Evolutionary conservation across 1,140 invertebrate genomes (phyloP).

Genomic region (Lordiphosa clarofinis): DNA sequence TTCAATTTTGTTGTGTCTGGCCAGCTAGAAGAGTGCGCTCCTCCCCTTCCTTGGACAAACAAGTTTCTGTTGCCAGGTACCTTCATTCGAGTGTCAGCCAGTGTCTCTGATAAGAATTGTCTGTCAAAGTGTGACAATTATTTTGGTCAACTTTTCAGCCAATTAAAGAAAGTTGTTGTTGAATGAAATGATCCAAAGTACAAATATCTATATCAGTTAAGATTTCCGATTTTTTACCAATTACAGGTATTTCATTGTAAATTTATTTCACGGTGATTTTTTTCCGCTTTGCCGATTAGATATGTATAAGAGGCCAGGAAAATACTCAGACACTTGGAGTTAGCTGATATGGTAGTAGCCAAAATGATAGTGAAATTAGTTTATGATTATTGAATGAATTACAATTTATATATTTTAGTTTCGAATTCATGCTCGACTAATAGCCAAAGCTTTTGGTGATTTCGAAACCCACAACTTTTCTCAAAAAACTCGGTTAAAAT

Average conservation of each 20-base stretch:
- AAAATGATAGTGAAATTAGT: too few relatives aligned
- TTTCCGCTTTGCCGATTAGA: conserved; percentile 1
- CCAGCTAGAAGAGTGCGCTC: conserved; percentile 40
- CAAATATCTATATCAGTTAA: conserved; percentile 5
- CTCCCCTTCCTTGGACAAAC: conserved; percentile 7
- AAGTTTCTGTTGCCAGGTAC: conserved; percentile 37
- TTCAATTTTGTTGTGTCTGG: conserved; percentile 25
- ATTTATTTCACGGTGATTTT: background rate
- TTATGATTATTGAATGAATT: too few relatives aligned
- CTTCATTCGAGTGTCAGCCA: background rate
- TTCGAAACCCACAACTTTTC: too few relatives aligned
- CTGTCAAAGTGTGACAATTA: conserved; percentile 7
- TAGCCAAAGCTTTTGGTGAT: too few relatives aligned
- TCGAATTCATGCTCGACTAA: too few relatives aligned
- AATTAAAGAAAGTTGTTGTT: conserved; percentile 7
- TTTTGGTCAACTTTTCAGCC: background rate
- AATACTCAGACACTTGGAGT: background rate
- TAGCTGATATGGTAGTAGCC: background rate
- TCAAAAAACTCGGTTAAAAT: too few relatives aligned
- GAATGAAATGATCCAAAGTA: conserved; percentile 1
- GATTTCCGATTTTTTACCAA: background rate
- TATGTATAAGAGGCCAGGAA: background rate
- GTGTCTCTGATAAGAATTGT: conserved; percentile 11
- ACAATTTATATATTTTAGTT: too few relatives aligned
- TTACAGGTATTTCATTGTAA: conserved; percentile 1